Evolutionary conservation across 2,113 vertebrate genomes (phyloP).

Genomic region (Pycnonotus jocosus): DNA sequence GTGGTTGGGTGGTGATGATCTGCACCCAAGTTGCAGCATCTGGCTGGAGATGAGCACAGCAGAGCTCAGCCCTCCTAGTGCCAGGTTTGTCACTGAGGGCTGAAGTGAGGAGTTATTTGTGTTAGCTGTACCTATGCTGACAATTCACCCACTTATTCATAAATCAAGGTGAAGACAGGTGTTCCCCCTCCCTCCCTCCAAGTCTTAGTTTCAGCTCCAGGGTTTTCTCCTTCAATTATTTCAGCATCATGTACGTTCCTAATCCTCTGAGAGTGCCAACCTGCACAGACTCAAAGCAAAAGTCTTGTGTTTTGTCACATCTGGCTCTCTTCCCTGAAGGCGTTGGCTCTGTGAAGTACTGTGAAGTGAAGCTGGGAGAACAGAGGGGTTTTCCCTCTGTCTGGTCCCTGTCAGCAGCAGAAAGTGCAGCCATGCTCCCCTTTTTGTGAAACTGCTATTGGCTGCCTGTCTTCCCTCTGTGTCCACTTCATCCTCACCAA

Average conservation of each 20-base stretch:
- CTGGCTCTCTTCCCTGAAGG: neutral
- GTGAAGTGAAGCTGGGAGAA: neutral
- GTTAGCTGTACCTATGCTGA: neutral
- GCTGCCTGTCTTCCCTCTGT: neutral
- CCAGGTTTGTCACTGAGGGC: neutral
- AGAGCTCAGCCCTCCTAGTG: neutral
- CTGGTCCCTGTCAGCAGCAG: neutral
- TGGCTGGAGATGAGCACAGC: neutral
- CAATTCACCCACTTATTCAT: neutral
- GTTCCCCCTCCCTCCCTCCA: neutral
- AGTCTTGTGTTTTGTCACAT: neutral
- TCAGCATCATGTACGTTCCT: no score
- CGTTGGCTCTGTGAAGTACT: neutral
- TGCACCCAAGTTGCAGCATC: rapidly evolving
- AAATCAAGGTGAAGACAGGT: neutral
- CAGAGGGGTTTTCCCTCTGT: neutral
- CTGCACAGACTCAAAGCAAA: neutral
- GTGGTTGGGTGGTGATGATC: neutral
- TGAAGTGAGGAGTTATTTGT: neutral
- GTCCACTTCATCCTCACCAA: rapidly evolving
- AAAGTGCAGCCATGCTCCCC: neutral
- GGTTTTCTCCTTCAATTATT: neutral
- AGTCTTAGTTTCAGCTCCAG: neutral
- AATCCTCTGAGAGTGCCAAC: neutral
- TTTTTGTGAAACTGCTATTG: neutral